Conservation (phyloP, 2,113 vertebrate genomes). For the Cololabis saira region DNA sequence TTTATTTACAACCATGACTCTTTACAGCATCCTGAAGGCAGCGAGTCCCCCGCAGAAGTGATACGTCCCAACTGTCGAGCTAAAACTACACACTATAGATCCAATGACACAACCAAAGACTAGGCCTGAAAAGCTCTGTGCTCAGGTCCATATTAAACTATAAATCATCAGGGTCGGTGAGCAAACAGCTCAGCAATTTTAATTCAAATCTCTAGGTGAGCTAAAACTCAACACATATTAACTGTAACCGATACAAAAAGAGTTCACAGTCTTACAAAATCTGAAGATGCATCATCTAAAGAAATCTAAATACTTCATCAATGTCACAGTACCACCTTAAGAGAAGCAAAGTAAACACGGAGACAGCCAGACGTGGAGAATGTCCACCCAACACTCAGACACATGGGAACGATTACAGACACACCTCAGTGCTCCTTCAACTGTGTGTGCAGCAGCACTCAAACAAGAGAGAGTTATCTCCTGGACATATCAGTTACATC, state of each 20-base stretch:
- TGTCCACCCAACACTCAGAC: constrained; percentile 46
- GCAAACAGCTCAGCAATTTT: no score
- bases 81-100: no score
- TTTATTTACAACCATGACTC: no score
- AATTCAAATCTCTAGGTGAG: no score
- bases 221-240: no score
- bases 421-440: constrained; percentile 67
- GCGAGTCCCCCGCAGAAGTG: no score
- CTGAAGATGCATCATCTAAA: not conserved
- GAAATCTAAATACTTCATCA: constrained; percentile 14
- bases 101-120: no score
- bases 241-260: not conserved
- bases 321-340: constrained; percentile 33
- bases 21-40: no score
- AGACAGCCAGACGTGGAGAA: constrained; percentile 34
- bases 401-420: constrained; percentile 30
- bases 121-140: no score
- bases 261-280: not conserved
- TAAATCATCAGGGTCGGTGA: not conserved
- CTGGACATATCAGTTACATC: constrained; percentile 47
- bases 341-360: constrained; percentile 16
- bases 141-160: no score
- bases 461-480: constrained; percentile 39
- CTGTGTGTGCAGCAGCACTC: constrained; percentile 73
- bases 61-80: no score